Evolutionary conservation across 2,797 vertebrate genomes (phyloP).

Genomic region (Saguinus oedipus): DNA sequence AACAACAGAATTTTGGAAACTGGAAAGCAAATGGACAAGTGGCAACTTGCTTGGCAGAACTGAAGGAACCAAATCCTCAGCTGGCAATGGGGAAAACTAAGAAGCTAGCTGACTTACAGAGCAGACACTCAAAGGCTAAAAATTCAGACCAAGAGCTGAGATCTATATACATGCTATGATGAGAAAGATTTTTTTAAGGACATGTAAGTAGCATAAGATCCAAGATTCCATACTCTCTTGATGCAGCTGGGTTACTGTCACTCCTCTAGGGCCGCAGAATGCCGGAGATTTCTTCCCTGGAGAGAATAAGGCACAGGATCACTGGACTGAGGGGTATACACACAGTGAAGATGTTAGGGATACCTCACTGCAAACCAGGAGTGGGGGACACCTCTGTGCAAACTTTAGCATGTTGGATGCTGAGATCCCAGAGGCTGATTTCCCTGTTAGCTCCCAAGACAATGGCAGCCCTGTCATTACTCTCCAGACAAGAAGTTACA

Average conservation of each 20-base stretch:
- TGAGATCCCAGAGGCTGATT: not conserved
- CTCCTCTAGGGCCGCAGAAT: not conserved
- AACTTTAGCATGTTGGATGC: not conserved
- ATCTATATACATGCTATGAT: fast-evolving
- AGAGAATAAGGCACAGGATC: not conserved
- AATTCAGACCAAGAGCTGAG: not conserved
- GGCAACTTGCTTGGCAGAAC: not conserved
- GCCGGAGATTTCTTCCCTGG: not conserved
- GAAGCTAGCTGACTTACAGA: not conserved
- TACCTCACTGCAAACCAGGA: not conserved
- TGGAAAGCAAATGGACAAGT: not conserved
- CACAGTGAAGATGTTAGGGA: not conserved
- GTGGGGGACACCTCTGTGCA: not conserved
- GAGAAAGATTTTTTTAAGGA: not conserved
- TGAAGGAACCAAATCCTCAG: not conserved
- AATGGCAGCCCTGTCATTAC: not conserved
- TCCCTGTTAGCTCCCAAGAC: not conserved
- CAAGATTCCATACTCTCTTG: not conserved
- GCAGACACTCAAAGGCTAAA: not conserved
- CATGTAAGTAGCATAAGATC: not conserved
- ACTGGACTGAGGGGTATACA: not conserved
- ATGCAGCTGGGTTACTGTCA: not conserved
- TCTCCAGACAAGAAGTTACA: not conserved
- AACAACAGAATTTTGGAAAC: slow-evolving; percentile 42
- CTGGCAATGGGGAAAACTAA: not conserved